Base-by-base conservation (phyloP, 2,888 invertebrate genomes). In the Cantharis flavilabris region DNA sequence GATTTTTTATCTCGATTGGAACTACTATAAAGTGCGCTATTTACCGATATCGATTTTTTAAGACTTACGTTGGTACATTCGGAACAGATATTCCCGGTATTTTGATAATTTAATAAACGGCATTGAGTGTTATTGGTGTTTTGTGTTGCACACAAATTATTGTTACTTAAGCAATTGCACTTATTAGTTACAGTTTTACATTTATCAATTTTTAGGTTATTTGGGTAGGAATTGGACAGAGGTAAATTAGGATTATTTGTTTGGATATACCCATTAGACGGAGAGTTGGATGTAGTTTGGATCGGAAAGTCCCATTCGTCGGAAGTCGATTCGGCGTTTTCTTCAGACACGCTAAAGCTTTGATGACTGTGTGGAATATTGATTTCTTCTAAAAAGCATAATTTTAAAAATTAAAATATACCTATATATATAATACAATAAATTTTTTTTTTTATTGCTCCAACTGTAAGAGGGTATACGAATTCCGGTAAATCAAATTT, bases 21-120 rank as follows among this genome's bases (percentile, higher is more conserved):
- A 62, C 76, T 74, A 69, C 76, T 81, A 63, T 79, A 72, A 18
- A 85, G 76, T 18, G 82, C 81, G 76, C 82, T 83, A 70, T 83
- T 80, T 18, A 83, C 79, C 0, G 85, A 84, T 30, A 81, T 49
- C 7, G 85, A 84, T 80, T 85, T 85, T 81, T 82, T 84, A 23
- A 84, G 73, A 72, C 79, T 79, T 26, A 28, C 26, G 20, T 30
- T 33, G 11, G 70, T 23, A 62, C 30, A 69, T n/a, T 73, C 23
- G 18, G 26, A 18, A 33, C 33, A 30, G 13, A 4, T 4, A 49
- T 13, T 30, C 9, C 33, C 65, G 16, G n/a, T 33, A 26, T 14
- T 28, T 70, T 23, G 69, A 30, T 49, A 69, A 30, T 49, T 49
- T 49, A 49, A 7, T 49, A n/a, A 49, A 49, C 7, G 49, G n/a